Percentiles rank a stretch among this genome's conserved stretches.
phyloP scores from a whole-genome alignment of 2,113 vertebrate species.

The Alethe castanea region DNA sequence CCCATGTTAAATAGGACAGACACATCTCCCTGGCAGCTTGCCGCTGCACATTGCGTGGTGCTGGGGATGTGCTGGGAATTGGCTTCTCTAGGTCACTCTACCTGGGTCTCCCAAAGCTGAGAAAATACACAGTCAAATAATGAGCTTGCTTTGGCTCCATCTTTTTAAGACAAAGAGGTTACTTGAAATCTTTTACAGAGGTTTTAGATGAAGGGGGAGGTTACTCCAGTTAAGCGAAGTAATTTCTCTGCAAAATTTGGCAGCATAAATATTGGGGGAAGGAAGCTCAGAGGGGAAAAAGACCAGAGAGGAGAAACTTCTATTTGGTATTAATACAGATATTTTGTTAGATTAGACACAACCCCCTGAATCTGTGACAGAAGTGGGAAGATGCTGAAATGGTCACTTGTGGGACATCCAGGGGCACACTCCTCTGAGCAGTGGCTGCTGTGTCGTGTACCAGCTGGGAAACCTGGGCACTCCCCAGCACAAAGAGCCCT shows the following conservation, averaged over 20 bases:
- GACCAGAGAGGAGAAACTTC: not conserved
- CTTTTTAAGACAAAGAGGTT: not conserved
- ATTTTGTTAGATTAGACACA: not conserved
- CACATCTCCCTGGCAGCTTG: not conserved
- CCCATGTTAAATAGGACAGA: not conserved
- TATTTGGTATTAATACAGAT: fast-evolving
- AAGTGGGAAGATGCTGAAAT: not conserved
- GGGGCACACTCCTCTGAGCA: not conserved
- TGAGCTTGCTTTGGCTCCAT: not conserved
- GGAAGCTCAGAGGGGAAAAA: not conserved
- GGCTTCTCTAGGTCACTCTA: not conserved
- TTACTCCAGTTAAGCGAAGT: not conserved
- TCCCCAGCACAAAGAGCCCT: not conserved
- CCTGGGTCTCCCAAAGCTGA: not conserved
- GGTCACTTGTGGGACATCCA: not conserved
- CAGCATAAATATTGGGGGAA: not conserved
- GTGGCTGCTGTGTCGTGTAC: fast-evolving
- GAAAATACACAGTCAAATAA: not conserved
- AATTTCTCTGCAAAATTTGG: not conserved
- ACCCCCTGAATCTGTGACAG: fast-evolving
- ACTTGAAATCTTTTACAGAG: not conserved
- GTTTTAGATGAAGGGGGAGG: not conserved
- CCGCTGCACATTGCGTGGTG: not conserved
- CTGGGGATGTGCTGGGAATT: not conserved
- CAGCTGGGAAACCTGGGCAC: not conserved